Base-by-base conservation (phyloP, 30 jellyfish, hydroid and myxozoan species). In the Clytia hemisphaerica region DNA sequence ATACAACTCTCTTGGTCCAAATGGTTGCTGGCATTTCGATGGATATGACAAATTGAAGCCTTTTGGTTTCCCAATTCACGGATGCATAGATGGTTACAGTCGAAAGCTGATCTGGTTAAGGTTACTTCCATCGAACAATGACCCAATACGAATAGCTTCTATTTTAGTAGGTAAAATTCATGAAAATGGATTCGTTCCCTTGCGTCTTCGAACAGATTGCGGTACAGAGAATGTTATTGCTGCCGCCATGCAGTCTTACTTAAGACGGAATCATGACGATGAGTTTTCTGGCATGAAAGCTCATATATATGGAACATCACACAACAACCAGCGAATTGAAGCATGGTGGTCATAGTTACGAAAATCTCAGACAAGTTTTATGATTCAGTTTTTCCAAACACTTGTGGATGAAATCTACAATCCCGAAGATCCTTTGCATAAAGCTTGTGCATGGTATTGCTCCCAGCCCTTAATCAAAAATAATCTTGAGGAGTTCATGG, bases 1-100 rank as follows among this genome's bases (percentile, higher is more conserved):
- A 35, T 76, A 76, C 40, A 15, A 36, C n/a, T 62, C 24, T 18
- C 65, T 24, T 65, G 90, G 83, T 42, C 82, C 82, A 32, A 75
- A 76, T 32, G 36, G 35, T 48, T 49, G 14, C 48, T 76, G 90
- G 90, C 82, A 76, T 47, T 58, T 53, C 35, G 82, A 76, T 53
- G 82, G 90, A 2, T 62, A 76, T 51, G 80, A 63, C 37, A 76
- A 62, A 33, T 45, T 76, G 53, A 76, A 76, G 36, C 90, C 75
- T 37, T 76, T 14, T 51, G 74, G 90, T 10, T 75, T 75, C 48
- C 73, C 67, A 9, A 75, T 75, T 35, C 83, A 71, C 61, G 78
- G 83, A 4, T 47, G 78, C 15, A 71, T 71, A 34, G 88, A 75
- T 35, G 80, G 88, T 24, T 75, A 9, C 38, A 75, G 88, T 75